Evolutionary conservation across 2,797 vertebrate genomes (phyloP), one percentile per base, ranked within the genome.

Genomic region (Myripristis murdjan): DNA sequence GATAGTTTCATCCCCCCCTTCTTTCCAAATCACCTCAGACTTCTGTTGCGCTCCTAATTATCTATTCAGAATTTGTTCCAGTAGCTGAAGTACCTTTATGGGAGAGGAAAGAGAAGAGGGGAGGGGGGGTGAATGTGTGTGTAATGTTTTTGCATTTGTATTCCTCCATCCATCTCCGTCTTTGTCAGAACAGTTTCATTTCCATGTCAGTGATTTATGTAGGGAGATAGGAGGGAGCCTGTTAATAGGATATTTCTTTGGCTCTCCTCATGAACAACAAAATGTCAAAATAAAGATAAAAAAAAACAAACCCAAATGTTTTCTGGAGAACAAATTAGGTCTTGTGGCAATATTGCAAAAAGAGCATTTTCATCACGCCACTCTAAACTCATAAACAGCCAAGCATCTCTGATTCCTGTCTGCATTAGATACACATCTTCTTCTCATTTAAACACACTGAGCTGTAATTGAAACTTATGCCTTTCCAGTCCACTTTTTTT

Each of bases 191-290:
- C 73, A 70, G 79, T 91, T 92, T 92, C 79, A 92, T 91, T 92
- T 92, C 80, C 88, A 91, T 88, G 91, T 83, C 79, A 81, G 87
- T 86, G 91, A 92, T 91, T 88, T 89, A 92, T 91, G 85, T 86
- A 68, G 55, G 83, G 70, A 93, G 90, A 91, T 89, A 87, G 87
- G 72, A 86, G 81, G 79, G 86, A 86, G 85, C 66, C 81, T 77
- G 85, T 89, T 94, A 93, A 93, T 93, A 86, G 89, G 89, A 93
- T 92, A 91, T 93, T 92, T 90, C 86, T 89, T 91, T 79, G 85
- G 79, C 88, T 91, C 87, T 87, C 81, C 79, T 85, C 68, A 83
- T 84, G 86, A 90, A 90, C 89, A 92, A 89, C 81, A 91, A 90
- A 89, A 92, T 88, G 91, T 93, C 90, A 93, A 88, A 91, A 90